A percentile compares a stretch with the other conserved stretches of the same genome.
Evolutionary conservation across 37 sponge, comb jelly and placozoan genomes (phyloP).

Genomic region (Amphimedon queenslandica): DNA sequence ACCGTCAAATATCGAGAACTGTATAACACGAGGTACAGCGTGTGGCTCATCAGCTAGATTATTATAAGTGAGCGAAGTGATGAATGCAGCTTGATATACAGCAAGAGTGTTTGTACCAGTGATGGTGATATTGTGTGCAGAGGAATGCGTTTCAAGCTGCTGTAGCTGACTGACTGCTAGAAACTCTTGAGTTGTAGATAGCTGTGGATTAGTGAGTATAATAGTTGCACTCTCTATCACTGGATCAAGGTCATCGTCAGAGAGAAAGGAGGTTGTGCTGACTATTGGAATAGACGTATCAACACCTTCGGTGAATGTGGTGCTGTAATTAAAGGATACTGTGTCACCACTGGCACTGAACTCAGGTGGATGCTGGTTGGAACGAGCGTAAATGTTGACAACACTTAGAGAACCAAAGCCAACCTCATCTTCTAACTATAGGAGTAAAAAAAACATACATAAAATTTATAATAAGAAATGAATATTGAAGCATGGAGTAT

Average conservation of each 20-base stretch:
- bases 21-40: slow-evolving; percentile 18
- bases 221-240: slow-evolving; percentile 28
- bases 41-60: slow-evolving; percentile 47
- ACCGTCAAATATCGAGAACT: slow-evolving; percentile 49
- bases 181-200: slow-evolving; percentile 17
- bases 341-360: slow-evolving; percentile 63
- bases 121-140: slow-evolving; percentile 7
- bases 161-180: slow-evolving; percentile 20
- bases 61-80: slow-evolving; percentile 19
- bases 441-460: background rate
- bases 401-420: slow-evolving; percentile 25
- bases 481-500: background rate
- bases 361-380: slow-evolving; percentile 51
- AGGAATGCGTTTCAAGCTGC: slow-evolving; percentile 4
- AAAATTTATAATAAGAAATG: background rate
- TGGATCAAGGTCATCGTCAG: slow-evolving; percentile 49
- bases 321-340: slow-evolving; percentile 32
- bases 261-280: slow-evolving; percentile 23
- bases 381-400: slow-evolving; percentile 35
- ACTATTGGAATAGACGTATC: slow-evolving; percentile 26
- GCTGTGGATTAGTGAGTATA: slow-evolving; percentile 35
- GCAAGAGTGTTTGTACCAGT: slow-evolving; percentile 2
- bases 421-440: slow-evolving; percentile 30
- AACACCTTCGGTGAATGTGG: slow-evolving; percentile 32
- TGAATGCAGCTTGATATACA: slow-evolving; percentile 34